Conservation (phyloP, 2,888 invertebrate genomes). For the Cephonodes hylas region DNA sequence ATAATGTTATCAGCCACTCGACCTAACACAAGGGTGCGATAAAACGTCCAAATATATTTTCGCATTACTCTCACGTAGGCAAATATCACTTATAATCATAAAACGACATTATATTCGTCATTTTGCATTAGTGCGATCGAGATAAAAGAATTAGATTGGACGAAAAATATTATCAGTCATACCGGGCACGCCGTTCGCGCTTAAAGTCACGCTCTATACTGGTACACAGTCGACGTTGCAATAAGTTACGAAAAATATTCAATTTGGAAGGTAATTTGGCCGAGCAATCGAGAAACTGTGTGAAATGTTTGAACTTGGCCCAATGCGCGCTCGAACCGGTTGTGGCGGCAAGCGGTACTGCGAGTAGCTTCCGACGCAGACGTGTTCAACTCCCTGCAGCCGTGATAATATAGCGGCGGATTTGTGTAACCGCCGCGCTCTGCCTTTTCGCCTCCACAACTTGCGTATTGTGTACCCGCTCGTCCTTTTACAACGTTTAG, state of each 20-base stretch:
- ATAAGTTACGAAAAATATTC: background rate
- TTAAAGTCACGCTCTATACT: background rate
- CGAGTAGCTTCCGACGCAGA: background rate
- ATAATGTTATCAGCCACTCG: conserved; percentile 8
- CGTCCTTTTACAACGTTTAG: background rate
- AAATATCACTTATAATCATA: background rate
- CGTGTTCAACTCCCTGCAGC: background rate
- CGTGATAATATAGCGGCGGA: background rate
- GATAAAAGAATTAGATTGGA: background rate
- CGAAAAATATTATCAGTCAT: background rate
- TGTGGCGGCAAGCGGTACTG: background rate
- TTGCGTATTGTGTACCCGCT: background rate
- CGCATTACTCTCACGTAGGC: background rate
- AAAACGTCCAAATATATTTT: background rate
- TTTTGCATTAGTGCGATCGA: background rate
- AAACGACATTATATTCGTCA: background rate
- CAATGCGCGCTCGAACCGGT: conserved; percentile 36
- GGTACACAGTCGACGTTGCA: background rate
- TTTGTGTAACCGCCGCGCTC: conserved; percentile 2
- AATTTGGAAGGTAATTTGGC: background rate
- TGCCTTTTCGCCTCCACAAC: background rate
- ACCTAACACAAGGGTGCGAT: conserved; percentile 10
- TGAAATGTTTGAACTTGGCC: conserved; percentile 38
- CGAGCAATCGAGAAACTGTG: conserved; percentile 1
- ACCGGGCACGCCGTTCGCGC: background rate